Evolutionary conservation across 2,888 invertebrate genomes (phyloP), one percentile per base, ranked within the genome.

Genomic region (Schrankia costaestrigalis): DNA sequence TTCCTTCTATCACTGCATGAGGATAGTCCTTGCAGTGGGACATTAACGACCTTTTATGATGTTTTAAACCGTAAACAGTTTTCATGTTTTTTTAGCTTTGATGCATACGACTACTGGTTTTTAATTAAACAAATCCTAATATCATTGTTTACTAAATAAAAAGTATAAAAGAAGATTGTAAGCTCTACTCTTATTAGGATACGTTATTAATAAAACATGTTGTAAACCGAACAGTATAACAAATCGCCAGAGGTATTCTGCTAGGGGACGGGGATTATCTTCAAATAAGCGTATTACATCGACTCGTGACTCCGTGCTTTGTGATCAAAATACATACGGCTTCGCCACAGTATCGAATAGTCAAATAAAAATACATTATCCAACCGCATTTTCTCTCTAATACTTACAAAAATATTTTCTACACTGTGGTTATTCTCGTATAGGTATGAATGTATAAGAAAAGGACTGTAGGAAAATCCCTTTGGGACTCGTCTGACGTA

Each of bases 261-360:
- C 60, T 43, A 61, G 64, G 67, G 68, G 64, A 50, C 56, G 50
- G 46, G 64, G 78, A 80, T 80, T 71, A 79, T 71, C 78, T 75
- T 78, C 74, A 79, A 80, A 79, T 81, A 81, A 80, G 79, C 75
- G 77, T 78, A 80, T 80, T 80, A 80, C 70, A 54, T 61, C 63
- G 65, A 64, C 63, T 67, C 49, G 56, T 54, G 55, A 45, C 56
- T 60, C 60, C 71, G 63, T 69, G 76, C 77, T 73, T 76, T 76
- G 78, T 78, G 69, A 72, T 71, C 73, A 63, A 67, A 76, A 76
- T 73, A 75, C 70, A 59, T 74, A 76, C 48, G 75, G 70, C 71
- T 76, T 77, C 73, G 46, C 29, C 49, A 56, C 38, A 47, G 47
- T 33, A 23, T 19, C 38, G 13, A 27, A 10, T 31, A 24, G 2